Percentiles rank a stretch among this genome's conserved stretches.
phyloP scores from a whole-genome alignment of 2,888 invertebrate species.

The Acleris literana region DNA sequence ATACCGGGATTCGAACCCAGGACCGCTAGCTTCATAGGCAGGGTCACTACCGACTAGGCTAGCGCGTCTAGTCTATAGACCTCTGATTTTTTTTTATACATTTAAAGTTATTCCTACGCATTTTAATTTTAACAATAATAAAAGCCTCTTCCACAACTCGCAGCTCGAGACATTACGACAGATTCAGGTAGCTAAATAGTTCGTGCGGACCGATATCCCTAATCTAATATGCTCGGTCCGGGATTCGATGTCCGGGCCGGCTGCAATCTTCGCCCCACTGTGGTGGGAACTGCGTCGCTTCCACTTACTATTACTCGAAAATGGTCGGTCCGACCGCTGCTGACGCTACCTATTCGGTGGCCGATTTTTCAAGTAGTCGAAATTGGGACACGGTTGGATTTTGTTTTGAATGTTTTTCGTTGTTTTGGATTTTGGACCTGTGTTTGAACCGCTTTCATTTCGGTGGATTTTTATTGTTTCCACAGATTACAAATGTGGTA shows the following conservation, averaged over 20 bases:
- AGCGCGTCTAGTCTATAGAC: no score
- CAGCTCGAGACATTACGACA: slow-evolving; percentile 45
- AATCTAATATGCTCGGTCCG: slow-evolving; percentile 71
- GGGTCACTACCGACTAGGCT: no score
- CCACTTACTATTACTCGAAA: slow-evolving; percentile 46
- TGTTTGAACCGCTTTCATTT: no score
- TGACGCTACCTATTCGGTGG: slow-evolving; percentile 5
- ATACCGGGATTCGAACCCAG: no score
- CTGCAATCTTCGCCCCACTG: slow-evolving; percentile 43
- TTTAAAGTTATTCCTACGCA: no score
- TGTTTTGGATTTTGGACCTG: not conserved
- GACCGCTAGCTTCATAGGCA: no score
- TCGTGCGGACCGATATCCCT: slow-evolving; percentile 62
- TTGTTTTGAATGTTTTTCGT: not conserved
- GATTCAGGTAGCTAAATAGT: slow-evolving; percentile 65
- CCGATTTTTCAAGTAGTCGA: slow-evolving; percentile 6
- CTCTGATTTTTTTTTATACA: no score
- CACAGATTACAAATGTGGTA: no score
- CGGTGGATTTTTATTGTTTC: no score
- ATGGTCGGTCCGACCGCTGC: slow-evolving; percentile 7
- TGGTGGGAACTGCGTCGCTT: slow-evolving; percentile 51
- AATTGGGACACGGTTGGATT: not conserved
- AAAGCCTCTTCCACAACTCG: slow-evolving; percentile 44
- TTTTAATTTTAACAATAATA: no score
- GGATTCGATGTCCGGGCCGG: slow-evolving; percentile 41